Evolutionary conservation across 2,113 vertebrate species (phyloP).

Genomic region (Dipodomys merriami): DNA sequence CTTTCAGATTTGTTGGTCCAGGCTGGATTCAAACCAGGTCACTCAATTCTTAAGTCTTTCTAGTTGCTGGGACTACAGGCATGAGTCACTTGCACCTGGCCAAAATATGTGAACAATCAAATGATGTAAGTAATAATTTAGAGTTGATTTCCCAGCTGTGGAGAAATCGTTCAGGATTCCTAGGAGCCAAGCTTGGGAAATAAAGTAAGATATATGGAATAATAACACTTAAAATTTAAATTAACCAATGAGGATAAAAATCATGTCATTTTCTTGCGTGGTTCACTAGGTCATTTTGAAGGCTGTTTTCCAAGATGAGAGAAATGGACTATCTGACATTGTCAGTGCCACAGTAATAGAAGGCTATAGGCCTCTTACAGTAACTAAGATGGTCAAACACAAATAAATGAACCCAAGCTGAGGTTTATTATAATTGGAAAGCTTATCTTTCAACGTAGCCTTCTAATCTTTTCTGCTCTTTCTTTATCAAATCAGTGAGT

Average conservation of each 20-base stretch:
- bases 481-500: neutral
- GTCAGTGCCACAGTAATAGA: neutral
- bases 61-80: too few species aligned
- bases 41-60: too few species aligned
- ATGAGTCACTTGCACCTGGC: too few species aligned
- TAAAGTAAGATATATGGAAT: neutral
- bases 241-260: neutral
- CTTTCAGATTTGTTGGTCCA: too few species aligned
- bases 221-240: constrained; percentile 23
- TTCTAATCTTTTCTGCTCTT: neutral
- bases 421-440: constrained; percentile 43
- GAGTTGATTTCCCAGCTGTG: neutral
- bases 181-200: neutral
- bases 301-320: constrained; percentile 29
- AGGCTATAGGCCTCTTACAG: neutral
- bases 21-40: too few species aligned
- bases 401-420: constrained; percentile 7
- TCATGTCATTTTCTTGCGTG: neutral
- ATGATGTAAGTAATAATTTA: neutral
- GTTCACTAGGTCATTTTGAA: constrained; percentile 2
- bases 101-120: neutral
- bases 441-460: neutral
- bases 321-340: neutral
- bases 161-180: neutral
- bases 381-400: constrained; percentile 6